Percentiles rank a stretch among this genome's conserved stretches.
These are phyloP conservation scores for Bovichtus diacanthus DNA, from an alignment of 2,797 vertebrate genomes.

Conservation along the genomic window DNA sequence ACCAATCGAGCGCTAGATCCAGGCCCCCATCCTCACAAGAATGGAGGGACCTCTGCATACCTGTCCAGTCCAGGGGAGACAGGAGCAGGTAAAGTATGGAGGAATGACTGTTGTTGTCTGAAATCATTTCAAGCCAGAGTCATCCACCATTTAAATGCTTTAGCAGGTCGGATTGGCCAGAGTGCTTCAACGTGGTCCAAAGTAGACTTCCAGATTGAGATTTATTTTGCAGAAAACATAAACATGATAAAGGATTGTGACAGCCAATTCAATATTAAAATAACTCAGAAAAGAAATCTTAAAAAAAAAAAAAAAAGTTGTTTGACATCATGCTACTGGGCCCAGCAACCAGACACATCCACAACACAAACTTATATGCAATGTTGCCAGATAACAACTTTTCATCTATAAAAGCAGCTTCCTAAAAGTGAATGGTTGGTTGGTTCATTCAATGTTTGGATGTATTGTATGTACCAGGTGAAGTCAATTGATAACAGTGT, in stretches of 20 bases:
- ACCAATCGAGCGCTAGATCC: conserved; percentile 62
- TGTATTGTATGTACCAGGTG: not conserved
- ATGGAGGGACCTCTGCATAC: conserved; percentile 51
- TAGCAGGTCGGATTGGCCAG: not conserved
- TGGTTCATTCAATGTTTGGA: not conserved
- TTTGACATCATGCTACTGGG: not conserved
- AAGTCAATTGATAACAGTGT: not conserved
- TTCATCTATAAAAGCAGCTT: not conserved
- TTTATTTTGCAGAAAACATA: not conserved
- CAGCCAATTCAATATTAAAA: too few species aligned
- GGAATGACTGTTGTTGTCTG: not conserved
- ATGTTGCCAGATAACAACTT: not conserved
- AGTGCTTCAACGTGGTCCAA: not conserved
- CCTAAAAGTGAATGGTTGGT: not conserved
- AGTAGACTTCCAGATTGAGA: too few species aligned
- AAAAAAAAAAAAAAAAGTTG: too few species aligned
- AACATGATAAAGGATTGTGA: not conserved
- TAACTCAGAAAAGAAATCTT: too few species aligned
- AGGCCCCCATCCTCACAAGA: conserved; percentile 45
- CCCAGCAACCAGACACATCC: not conserved
- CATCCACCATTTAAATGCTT: not conserved
- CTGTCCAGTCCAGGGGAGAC: conserved; percentile 32
- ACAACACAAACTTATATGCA: not conserved
- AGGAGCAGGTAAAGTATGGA: conserved; percentile 48
- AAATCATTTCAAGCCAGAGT: not conserved